Percentiles rank a stretch among this genome's conserved stretches.
These are phyloP conservation scores for Rhizomys pruinosus DNA, from an alignment of 2,113 vertebrate genomes.

Conservation along the genomic window DNA sequence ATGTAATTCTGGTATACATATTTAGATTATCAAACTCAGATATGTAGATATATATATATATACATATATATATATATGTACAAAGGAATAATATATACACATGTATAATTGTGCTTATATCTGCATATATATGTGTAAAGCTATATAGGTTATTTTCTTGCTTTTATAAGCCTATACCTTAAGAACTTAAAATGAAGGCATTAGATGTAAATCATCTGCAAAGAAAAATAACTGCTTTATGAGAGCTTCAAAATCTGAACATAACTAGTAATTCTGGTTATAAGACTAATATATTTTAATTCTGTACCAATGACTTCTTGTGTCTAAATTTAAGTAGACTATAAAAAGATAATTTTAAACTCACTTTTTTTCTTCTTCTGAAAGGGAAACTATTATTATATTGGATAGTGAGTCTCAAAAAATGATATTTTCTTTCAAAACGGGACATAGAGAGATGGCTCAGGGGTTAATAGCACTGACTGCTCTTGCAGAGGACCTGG, in stretches of 20 bases:
- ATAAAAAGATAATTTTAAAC: constrained; percentile 12
- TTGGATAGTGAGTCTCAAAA: background rate
- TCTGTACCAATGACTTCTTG: background rate
- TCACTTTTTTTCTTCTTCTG: background rate
- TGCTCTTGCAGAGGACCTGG: too few relatives aligned
- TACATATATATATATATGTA: too few relatives aligned
- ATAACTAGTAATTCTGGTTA: background rate
- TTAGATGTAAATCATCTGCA: background rate
- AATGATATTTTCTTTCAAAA: too few relatives aligned
- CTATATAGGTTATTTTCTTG: background rate
- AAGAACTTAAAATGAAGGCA: background rate
- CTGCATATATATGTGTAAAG: background rate
- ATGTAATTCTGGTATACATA: background rate
- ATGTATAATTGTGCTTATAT: background rate
- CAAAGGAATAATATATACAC: background rate
- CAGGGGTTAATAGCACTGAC: too few relatives aligned
- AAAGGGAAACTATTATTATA: background rate
- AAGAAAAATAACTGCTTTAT: background rate
- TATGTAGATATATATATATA: too few relatives aligned
- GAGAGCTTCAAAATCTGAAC: constrained; percentile 5
- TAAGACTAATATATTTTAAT: background rate
- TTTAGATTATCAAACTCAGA: background rate
- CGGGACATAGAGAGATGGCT: too few relatives aligned
- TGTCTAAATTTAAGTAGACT: constrained; percentile 37
- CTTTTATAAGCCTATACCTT: constrained; percentile 13